phyloP scores from a whole-genome alignment of 2,797 vertebrate species.

The Linurgus olivaceus region DNA sequence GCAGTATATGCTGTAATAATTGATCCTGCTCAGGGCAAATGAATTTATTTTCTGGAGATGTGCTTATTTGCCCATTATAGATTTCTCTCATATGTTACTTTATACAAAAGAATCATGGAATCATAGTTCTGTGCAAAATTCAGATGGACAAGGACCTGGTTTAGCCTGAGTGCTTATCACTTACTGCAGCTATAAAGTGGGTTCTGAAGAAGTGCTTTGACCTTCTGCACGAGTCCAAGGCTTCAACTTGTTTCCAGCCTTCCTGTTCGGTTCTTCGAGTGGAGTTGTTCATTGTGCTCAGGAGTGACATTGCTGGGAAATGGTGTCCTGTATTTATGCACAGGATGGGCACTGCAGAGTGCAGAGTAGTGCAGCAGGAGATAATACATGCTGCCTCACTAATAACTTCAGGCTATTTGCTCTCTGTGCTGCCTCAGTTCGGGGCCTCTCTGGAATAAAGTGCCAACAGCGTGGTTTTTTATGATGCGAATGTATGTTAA shows the following conservation, averaged over 20 bases:
- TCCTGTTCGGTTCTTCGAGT: conserved; percentile 11
- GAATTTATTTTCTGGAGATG: not conserved
- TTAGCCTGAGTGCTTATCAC: not conserved
- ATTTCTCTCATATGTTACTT: not conserved
- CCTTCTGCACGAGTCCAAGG: conserved; percentile 56
- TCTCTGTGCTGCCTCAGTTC: conserved; percentile 27
- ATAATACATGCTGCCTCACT: conserved; percentile 55
- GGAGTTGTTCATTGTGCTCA: conserved; percentile 67
- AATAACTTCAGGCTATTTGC: conserved; percentile 62
- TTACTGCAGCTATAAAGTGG: not conserved
- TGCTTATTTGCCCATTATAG: not conserved
- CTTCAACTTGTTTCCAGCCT: conserved; percentile 65
- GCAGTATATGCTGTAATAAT: not conserved
- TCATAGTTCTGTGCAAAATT: not conserved
- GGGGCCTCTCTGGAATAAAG: conserved; percentile 65
- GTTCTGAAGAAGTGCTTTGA: conserved; percentile 37
- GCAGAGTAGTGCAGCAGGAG: conserved; percentile 44
- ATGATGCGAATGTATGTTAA: conserved; percentile 32
- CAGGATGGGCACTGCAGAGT: conserved; percentile 30
- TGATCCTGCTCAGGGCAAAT: not conserved
- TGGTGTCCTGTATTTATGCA: conserved; percentile 70
- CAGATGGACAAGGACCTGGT: not conserved
- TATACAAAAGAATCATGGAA: not conserved
- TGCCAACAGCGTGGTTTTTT: conserved; percentile 54
- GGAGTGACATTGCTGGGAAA: conserved; percentile 75